phyloP scores from a whole-genome alignment of 2,113 vertebrate species.

The Saiga tatarica region DNA sequence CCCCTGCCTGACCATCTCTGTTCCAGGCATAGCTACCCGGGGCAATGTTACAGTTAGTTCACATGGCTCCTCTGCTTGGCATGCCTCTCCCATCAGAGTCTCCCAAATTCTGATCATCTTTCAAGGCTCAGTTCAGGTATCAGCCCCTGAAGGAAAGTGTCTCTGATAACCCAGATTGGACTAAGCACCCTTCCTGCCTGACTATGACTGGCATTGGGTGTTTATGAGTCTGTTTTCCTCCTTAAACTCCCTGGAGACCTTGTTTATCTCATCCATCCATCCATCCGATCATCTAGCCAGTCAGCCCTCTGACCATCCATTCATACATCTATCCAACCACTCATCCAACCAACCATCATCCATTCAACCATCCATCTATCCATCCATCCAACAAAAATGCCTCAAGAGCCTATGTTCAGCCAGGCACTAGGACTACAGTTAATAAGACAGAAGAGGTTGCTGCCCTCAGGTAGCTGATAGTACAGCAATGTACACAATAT shows the following conservation, averaged over 20 bases:
- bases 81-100: neutral
- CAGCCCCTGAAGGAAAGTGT: neutral
- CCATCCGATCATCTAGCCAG: neutral
- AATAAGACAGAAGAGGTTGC: neutral
- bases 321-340: neutral
- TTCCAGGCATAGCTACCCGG: neutral
- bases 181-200: neutral
- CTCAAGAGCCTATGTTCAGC: neutral
- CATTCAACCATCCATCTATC: neutral
- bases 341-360: neutral
- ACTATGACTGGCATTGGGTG: neutral
- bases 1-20: neutral
- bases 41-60: neutral
- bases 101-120: neutral
- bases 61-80: neutral
- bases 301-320: neutral
- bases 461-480: neutral
- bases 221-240: neutral
- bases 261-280: neutral
- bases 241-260: neutral
- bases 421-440: neutral
- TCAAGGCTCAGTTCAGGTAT: neutral
- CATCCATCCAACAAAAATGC: neutral
- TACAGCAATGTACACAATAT: neutral
- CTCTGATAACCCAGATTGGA: neutral